phyloP scores from a whole-genome alignment of 2,888 invertebrate genomes.

The Meghimatium bilineatum region DNA sequence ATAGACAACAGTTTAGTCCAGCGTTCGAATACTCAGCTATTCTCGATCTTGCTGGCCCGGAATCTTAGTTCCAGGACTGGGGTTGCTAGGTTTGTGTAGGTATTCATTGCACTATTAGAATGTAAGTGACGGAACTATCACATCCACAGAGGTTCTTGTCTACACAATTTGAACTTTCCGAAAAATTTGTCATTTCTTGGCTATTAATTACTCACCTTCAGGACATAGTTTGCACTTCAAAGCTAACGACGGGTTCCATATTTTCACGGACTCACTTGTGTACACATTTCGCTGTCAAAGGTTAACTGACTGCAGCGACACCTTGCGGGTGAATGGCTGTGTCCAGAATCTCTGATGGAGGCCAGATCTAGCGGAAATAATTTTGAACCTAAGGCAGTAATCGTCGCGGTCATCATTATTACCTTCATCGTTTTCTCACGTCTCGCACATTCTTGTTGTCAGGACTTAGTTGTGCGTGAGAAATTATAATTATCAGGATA shows the following conservation, averaged over 20 bases:
- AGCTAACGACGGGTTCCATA: not conserved
- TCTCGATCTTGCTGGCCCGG: too few relatives aligned
- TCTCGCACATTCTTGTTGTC: slow-evolving; percentile 6
- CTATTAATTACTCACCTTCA: not conserved
- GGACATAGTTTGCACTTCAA: not conserved
- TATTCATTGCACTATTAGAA: too few relatives aligned
- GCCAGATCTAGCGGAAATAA: slow-evolving; percentile 8
- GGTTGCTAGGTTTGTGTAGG: too few relatives aligned
- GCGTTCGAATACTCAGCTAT: too few relatives aligned
- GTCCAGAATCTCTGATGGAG: slow-evolving; percentile 26
- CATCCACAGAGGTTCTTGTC: too few relatives aligned
- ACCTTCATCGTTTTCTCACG: not conserved
- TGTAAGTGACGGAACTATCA: too few relatives aligned
- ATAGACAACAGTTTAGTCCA: too few relatives aligned
- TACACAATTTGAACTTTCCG: too few relatives aligned
- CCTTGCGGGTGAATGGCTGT: slow-evolving; percentile 8
- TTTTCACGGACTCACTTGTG: not conserved
- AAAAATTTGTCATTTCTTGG: too few relatives aligned
- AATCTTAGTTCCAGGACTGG: too few relatives aligned
- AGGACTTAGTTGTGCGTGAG: slow-evolving; percentile 31
- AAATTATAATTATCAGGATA: slow-evolving; percentile 32
- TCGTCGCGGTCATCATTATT: not conserved
- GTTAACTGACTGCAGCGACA: slow-evolving; percentile 12
- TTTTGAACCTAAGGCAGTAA: not conserved
- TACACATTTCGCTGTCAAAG: not conserved